phyloP scores from a whole-genome alignment of 1,140 invertebrate species.

The Diploscapter pachys region DNA sequence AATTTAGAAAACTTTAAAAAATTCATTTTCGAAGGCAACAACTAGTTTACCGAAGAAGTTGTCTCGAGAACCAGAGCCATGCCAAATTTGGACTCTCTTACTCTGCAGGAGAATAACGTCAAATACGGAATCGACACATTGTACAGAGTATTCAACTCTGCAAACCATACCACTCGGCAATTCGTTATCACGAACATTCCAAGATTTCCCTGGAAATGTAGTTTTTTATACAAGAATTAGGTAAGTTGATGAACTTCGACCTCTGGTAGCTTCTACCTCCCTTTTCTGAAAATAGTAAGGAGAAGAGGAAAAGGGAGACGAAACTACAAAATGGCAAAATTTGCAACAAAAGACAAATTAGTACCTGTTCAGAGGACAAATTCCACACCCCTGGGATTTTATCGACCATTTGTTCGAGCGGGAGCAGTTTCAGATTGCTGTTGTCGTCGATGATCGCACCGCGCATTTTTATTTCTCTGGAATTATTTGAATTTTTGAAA shows the following conservation, averaged over 20 bases:
- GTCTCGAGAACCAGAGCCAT: conserved; percentile 85
- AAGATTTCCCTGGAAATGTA: conserved; percentile 74
- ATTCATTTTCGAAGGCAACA: too few species aligned
- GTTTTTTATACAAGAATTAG: too few species aligned
- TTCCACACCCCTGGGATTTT: conserved; percentile 29
- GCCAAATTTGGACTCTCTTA: conserved; percentile 92
- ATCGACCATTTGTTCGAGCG: conserved; percentile 20
- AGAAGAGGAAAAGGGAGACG: too few species aligned
- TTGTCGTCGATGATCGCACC: conserved; percentile 20
- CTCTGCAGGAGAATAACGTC: conserved; percentile 66
- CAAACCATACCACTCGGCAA: conserved; percentile 92
- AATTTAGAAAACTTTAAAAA: too few species aligned
- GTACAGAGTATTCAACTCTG: conserved; percentile 89
- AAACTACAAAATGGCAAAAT: too few species aligned
- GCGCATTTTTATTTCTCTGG: conserved; percentile 33
- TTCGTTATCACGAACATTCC: conserved; percentile 92
- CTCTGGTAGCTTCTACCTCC: too few species aligned
- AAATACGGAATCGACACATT: conserved; percentile 93
- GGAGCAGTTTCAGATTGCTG: conserved; percentile 22
- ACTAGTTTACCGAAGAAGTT: conserved; percentile 54
- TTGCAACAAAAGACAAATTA: too few species aligned
- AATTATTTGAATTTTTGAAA: background rate
- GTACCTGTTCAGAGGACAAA: conserved; percentile 18
- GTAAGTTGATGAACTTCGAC: too few species aligned
- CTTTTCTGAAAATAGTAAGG: too few species aligned